These are phyloP conservation scores for Schizopygopsis pylzovi DNA, from an alignment of 2,797 vertebrate species.

Conservation along the genomic window DNA sequence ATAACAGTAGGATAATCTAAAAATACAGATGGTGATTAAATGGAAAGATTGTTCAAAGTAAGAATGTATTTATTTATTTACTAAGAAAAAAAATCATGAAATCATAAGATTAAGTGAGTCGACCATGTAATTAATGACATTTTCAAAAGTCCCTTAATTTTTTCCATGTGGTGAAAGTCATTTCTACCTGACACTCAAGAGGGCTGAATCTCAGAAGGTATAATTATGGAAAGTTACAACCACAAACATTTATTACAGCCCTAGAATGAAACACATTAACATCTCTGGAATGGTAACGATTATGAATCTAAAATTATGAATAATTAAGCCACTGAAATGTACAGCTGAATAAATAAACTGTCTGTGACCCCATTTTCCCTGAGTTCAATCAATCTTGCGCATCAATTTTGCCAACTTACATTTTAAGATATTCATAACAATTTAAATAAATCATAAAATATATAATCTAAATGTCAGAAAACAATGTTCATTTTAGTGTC, in stretches of 20 bases:
- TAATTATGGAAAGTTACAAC: conserved; percentile 43
- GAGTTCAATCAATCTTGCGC: too few relatives aligned
- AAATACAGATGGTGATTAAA: neutral
- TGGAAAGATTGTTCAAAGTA: too few relatives aligned
- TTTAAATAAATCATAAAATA: conserved; percentile 11
- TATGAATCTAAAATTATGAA: conserved; percentile 15
- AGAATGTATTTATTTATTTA: neutral
- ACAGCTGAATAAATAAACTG: too few relatives aligned
- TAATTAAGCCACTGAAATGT: too few relatives aligned
- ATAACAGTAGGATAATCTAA: too few relatives aligned
- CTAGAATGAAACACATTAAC: conserved; percentile 35
- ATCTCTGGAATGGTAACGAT: conserved; percentile 19
- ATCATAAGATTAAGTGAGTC: neutral
- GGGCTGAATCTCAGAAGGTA: conserved; percentile 5
- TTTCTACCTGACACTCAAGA: conserved; percentile 19
- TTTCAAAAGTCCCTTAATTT: neutral
- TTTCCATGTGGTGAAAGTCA: neutral
- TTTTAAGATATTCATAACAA: conserved; percentile 5
- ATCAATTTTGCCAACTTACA: neutral
- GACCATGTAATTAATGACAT: neutral
- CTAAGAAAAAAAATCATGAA: neutral
- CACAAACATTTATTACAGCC: conserved; percentile 39
- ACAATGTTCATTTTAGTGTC: neutral
- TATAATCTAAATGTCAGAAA: neutral
- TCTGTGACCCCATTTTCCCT: too few relatives aligned